These are phyloP conservation scores for Halcyon leucocephala DNA, from an alignment of 2,797 vertebrate genomes.

Conservation along the genomic window DNA sequence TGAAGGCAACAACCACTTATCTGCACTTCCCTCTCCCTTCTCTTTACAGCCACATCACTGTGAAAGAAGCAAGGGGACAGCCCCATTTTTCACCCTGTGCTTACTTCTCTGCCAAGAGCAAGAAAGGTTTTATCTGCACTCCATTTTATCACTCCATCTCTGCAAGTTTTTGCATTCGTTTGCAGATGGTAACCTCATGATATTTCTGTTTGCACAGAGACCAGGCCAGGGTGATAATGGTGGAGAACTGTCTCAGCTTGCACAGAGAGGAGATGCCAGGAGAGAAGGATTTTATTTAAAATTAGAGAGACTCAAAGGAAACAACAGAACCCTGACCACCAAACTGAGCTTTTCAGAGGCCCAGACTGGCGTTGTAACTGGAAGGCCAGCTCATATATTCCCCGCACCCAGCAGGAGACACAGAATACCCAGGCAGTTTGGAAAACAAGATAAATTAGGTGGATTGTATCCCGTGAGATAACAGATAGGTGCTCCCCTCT, in stretches of 20 bases:
- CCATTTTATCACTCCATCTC: neutral
- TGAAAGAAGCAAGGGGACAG: neutral
- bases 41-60: neutral
- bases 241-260: neutral
- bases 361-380: neutral
- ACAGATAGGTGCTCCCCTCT: neutral
- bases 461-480: accelerated
- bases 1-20: neutral
- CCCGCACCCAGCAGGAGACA: neutral
- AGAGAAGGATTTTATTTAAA: neutral
- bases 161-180: neutral
- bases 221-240: neutral
- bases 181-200: neutral
- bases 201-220: neutral
- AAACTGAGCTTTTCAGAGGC: neutral
- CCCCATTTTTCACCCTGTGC: neutral
- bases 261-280: neutral
- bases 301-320: neutral
- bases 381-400: neutral
- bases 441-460: neutral
- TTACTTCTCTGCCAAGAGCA: neutral
- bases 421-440: neutral
- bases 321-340: neutral
- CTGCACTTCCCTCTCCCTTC: neutral
- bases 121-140: neutral